Percentiles rank a stretch among this genome's conserved stretches.
Evolutionary conservation across 2,797 vertebrate genomes (phyloP).

Genomic region (Sebastes nivosus): DNA sequence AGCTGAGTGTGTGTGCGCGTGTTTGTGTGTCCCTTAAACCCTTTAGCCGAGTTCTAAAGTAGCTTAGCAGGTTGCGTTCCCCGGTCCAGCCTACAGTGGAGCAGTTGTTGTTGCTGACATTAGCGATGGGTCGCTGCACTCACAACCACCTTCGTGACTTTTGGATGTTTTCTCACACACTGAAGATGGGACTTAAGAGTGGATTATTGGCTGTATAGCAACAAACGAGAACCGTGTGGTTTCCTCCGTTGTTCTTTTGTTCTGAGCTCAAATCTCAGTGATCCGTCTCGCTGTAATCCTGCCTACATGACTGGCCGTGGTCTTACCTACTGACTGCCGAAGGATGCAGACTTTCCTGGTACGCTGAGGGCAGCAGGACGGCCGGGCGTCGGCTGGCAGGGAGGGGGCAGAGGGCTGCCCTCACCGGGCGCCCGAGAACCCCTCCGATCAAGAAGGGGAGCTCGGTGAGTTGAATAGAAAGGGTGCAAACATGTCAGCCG

Average conservation of each 20-base stretch:
- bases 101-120: constrained; percentile 39
- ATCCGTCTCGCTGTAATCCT: neutral
- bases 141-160: neutral
- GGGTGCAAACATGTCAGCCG: neutral
- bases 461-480: constrained; percentile 49
- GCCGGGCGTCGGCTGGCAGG: constrained; percentile 65
- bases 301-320: neutral
- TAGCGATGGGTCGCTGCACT: constrained; percentile 24
- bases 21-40: constrained; percentile 67
- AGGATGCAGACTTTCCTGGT: constrained; percentile 23
- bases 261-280: constrained; percentile 2
- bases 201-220: constrained; percentile 5
- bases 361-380: constrained; percentile 64
- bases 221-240: neutral
- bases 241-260: neutral
- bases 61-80: constrained; percentile 74
- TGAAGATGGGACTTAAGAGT: neutral
- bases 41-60: constrained; percentile 75
- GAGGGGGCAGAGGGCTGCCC: constrained; percentile 69
- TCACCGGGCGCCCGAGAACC: constrained; percentile 63
- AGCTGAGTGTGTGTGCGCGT: constrained; percentile 41
- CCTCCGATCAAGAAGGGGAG: constrained; percentile 58
- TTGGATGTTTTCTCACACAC: constrained; percentile 1
- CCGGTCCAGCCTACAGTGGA: constrained; percentile 34
- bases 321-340: neutral